Base-by-base conservation (phyloP, 2,797 vertebrate species). In the Staurois parvus region DNA sequence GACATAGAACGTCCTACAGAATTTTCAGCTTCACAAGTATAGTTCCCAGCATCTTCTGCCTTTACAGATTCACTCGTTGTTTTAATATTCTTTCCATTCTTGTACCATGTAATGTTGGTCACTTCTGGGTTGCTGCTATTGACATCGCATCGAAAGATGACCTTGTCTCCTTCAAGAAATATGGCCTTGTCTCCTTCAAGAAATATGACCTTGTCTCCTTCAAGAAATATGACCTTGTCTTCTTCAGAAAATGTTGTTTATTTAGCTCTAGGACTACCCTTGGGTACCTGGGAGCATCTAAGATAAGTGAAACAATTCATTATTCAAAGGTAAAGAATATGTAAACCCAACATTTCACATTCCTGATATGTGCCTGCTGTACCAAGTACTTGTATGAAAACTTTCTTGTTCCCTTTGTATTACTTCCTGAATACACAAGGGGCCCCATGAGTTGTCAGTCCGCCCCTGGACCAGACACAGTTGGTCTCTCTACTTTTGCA, bases 231-330 rank as follows among this genome's bases (percentile, higher is more conserved):
- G 4, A 24, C 37, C 0, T 1, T 4, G 42, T 45, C 42, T 45
- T 11, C 34, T 37, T 37, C 37, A 10, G 37, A 0, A 37, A 37
- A 37, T 37, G 37, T 37, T 37, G 37, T 10, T 37, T 45, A 10
- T 67, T 11, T 24, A 74, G 79, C 6, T 77, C n/a, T 24, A 73
- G 9, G 6, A 86, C n/a, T 10, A 86, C n/a, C 52, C 17, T 70
- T 9, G 80, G 45, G 24, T 73, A 9, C 68, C 30, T 86, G 21
- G 85, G 85, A 24, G 29, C 12, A 73, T 86, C 85, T 86, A n/a
- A 17, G 72, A 81, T 30, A 40, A 42, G 2, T 34, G 0, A 45
- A 28, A 45, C 19, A 40, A 30, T 13, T 45, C 42, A 12, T 45
- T 45, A 45, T 12, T 45, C 12, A 45, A 45, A 45, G 42, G 11